Conservation (phyloP, 2,797 vertebrate genomes). For the Alexandromys oeconomus region DNA sequence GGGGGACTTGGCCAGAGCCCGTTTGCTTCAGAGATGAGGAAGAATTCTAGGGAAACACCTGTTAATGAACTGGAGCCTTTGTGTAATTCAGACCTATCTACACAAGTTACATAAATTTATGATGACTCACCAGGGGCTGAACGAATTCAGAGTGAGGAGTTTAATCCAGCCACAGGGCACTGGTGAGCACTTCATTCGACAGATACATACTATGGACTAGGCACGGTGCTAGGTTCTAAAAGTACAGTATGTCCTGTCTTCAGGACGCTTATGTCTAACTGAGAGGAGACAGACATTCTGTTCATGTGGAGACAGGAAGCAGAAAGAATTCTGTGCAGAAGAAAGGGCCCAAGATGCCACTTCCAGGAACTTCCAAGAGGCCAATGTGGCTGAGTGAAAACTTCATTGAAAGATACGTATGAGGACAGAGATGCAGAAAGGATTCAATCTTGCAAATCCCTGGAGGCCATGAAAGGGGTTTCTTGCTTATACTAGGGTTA, state of each 20-base stretch:
- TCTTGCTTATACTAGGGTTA: neutral
- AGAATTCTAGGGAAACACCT: conserved; percentile 49
- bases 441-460: neutral
- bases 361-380: conserved; percentile 61
- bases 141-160: conserved; percentile 24
- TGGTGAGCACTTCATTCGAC: neutral
- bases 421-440: neutral
- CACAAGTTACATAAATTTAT: conserved; percentile 27
- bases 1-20: neutral
- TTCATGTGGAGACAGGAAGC: neutral
- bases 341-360: conserved; percentile 27
- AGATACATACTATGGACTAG: neutral
- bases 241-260: conserved; percentile 13
- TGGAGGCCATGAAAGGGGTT: neutral
- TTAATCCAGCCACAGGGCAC: neutral
- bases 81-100: conserved; percentile 52
- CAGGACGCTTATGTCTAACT: conserved; percentile 8
- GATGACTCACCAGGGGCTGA: neutral
- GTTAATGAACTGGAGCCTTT: conserved; percentile 32
- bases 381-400: neutral
- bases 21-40: conserved; percentile 33
- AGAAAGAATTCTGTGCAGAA: conserved; percentile 16
- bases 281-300: conserved; percentile 40
- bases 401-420: neutral
- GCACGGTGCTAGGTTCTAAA: neutral